phyloP scores from a whole-genome alignment of 2,888 invertebrate genomes.

The Sinohyriopsis cumingii region DNA sequence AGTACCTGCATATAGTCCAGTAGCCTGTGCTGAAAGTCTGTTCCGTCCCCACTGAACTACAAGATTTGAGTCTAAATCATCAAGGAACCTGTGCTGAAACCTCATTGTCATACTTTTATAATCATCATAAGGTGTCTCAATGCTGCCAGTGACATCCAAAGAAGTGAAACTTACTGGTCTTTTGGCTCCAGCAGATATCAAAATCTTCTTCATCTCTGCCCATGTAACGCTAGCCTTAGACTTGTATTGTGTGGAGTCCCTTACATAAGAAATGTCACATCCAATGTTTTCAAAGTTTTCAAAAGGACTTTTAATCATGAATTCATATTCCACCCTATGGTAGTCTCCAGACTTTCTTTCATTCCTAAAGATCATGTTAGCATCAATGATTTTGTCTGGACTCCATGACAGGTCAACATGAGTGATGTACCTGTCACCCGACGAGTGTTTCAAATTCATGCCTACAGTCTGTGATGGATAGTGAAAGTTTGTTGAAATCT shows the following conservation, averaged over 20 bases:
- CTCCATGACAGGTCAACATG: slow-evolving; percentile 47
- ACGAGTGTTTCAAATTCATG: slow-evolving; percentile 31
- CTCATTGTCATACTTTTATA: slow-evolving; percentile 18
- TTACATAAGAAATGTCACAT: slow-evolving; percentile 26
- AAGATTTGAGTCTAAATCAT: slow-evolving; percentile 14
- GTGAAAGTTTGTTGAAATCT: slow-evolving; percentile 24
- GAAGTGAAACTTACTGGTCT: slow-evolving; percentile 29
- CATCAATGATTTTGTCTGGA: slow-evolving; percentile 31
- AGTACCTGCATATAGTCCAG: slow-evolving; percentile 10
- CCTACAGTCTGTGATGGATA: slow-evolving; percentile 36
- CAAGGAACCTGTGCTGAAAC: slow-evolving; percentile 23
- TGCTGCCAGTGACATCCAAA: slow-evolving; percentile 28
- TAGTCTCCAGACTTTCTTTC: slow-evolving; percentile 17
- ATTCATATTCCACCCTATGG: slow-evolving; percentile 26
- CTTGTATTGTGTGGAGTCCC: slow-evolving; percentile 23
- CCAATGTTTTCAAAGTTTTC: slow-evolving; percentile 33
- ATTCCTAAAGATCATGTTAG: slow-evolving; percentile 32
- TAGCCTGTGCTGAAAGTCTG: slow-evolving; percentile 17
- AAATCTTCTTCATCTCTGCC: slow-evolving; percentile 36
- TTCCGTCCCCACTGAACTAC: slow-evolving; percentile 30
- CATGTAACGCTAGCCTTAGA: slow-evolving; percentile 36
- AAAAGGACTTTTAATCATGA: slow-evolving; percentile 44
- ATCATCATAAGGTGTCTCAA: slow-evolving; percentile 39
- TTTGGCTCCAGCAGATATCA: slow-evolving; percentile 30
- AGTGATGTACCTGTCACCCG: slow-evolving; percentile 29